These are phyloP conservation scores for Nesoenas mayeri DNA, from an alignment of 2,113 vertebrate genomes.

Conservation along the genomic window DNA sequence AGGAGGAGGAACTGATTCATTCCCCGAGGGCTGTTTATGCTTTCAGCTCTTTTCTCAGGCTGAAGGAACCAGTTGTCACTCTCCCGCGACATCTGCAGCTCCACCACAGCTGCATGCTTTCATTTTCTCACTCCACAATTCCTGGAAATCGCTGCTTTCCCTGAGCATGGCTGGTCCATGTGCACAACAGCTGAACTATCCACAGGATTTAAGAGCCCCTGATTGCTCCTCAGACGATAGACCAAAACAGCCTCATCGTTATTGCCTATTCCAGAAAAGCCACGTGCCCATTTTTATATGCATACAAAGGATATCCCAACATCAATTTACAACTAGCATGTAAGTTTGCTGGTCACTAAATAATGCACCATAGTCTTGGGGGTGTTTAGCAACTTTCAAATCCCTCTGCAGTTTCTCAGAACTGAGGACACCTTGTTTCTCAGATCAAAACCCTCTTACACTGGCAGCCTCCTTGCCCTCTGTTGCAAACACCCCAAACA, in stretches of 20 bases:
- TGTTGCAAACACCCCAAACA: background rate
- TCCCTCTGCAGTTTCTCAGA: background rate
- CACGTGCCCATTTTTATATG: background rate
- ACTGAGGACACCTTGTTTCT: fast-evolving
- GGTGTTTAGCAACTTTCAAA: background rate
- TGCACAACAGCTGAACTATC: constrained; percentile 9
- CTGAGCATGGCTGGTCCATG: background rate
- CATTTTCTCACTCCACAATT: constrained; percentile 53
- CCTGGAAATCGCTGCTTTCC: constrained; percentile 60
- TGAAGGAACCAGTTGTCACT: background rate
- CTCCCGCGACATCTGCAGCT: constrained; percentile 12
- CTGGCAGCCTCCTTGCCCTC: background rate
- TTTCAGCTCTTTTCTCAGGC: constrained; percentile 16
- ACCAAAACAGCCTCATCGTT: background rate
- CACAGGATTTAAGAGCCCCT: constrained; percentile 2
- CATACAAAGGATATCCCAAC: background rate
- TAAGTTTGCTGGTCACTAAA: background rate
- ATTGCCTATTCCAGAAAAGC: background rate
- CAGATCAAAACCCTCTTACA: background rate
- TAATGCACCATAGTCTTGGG: background rate
- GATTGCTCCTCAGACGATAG: background rate
- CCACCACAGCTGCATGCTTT: constrained; percentile 27
- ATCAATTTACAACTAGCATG: background rate
- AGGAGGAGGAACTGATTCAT: background rate
- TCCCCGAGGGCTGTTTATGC: background rate